phyloP scores from a whole-genome alignment of 23 tunicate genomes.

The Halocynthia roretzi region DNA sequence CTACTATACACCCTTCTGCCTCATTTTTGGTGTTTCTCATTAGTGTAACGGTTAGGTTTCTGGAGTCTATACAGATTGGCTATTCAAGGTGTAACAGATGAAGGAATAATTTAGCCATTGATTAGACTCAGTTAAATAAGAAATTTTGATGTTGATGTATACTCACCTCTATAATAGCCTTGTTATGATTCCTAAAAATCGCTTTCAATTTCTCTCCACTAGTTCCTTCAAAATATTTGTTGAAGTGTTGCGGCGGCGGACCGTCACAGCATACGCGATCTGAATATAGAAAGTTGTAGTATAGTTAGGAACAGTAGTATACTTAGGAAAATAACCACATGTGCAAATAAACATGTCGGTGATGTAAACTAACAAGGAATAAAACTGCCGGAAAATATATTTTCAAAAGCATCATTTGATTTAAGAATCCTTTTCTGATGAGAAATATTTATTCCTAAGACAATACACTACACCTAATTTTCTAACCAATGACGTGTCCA shows the following conservation, averaged over 20 bases:
- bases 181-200: constrained; percentile 14
- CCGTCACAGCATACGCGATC: neutral
- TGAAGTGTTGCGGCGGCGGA: neutral
- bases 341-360: neutral
- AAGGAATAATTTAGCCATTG: no score
- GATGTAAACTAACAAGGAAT: neutral
- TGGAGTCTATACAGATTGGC: no score
- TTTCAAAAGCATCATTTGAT: constrained; percentile 1
- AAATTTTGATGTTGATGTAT: no score
- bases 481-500: neutral
- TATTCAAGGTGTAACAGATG: no score
- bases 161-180: constrained; percentile 8
- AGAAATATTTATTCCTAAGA: neutral
- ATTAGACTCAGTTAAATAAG: no score
- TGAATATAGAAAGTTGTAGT: neutral
- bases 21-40: no score
- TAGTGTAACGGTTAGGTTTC: no score
- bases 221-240: constrained; percentile 4
- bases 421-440: neutral
- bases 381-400: neutral
- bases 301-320: no score
- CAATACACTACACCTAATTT: neutral
- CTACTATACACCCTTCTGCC: no score
- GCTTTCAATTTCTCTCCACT: neutral
- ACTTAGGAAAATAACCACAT: no score